Conservation (phyloP, 2,888 invertebrate genomes). For the Lydus trimaculatus region DNA sequence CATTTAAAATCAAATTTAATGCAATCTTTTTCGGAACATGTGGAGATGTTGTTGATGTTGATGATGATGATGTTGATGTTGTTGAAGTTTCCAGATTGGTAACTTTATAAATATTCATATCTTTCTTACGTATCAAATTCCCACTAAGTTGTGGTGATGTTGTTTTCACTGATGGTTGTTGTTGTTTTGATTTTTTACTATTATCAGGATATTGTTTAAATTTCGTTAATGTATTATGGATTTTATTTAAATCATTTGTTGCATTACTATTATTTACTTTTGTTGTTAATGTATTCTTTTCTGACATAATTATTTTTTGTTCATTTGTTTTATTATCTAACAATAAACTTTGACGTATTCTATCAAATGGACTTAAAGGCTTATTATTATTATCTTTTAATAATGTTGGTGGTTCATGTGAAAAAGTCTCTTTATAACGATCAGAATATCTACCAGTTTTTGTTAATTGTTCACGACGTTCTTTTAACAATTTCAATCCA, state of each 20-base stretch:
- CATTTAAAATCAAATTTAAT: conserved; percentile 43
- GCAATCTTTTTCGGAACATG: conserved; percentile 31
- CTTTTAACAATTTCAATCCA: conserved; percentile 51
- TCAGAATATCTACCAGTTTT: conserved; percentile 57
- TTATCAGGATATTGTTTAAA: conserved; percentile 64
- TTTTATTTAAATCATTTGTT: conserved; percentile 56
- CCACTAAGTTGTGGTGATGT: conserved; percentile 44
- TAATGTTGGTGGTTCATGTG: conserved; percentile 35
- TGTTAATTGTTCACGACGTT: conserved; percentile 52
- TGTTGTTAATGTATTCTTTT: conserved; percentile 22
- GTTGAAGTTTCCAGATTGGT: conserved; percentile 32
- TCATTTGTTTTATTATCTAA: conserved; percentile 35
- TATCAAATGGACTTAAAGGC: conserved; percentile 44
- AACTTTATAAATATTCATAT: conserved; percentile 51
- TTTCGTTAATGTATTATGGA: conserved; percentile 62
- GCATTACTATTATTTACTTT: conserved; percentile 50
- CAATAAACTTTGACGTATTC: conserved; percentile 24
- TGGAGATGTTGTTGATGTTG: conserved; percentile 14
- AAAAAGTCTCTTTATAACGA: conserved; percentile 55
- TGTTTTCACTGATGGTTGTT: conserved; percentile 36
- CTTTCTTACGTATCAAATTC: conserved; percentile 41
- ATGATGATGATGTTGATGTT: conserved; percentile 14
- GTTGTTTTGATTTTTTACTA: conserved; percentile 56
- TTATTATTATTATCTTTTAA: conserved; percentile 38
- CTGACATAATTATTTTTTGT: conserved; percentile 42